Evolutionary conservation across 1,140 invertebrate species (phyloP), one percentile per base, ranked within the genome.

Genomic region (Drosophila funebris): DNA sequence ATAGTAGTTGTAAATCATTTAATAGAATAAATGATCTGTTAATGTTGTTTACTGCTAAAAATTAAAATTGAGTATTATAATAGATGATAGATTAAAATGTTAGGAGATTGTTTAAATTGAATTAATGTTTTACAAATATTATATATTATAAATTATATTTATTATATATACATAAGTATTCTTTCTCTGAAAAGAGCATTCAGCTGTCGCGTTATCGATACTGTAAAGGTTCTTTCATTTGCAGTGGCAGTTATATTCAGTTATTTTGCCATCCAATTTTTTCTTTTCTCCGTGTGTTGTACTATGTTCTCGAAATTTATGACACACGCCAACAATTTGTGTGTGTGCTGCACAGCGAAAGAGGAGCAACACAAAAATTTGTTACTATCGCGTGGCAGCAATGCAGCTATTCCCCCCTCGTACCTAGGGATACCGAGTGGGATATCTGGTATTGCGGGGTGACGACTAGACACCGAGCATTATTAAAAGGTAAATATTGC

Each of bases 401-500:
- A 37, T 64, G 64, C 53, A 63, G 62, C 60, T 54, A 74, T 37
- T 52, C 36, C 50, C 27, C n/a, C 52, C 31, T 22, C 8, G 1
- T 36, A 16, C n/a, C 41, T 27, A 3, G 14, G 0, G 18, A 8
- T 58, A 13, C n/a, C 24, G 41, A 46, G 62, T 43, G 48, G 31
- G n/a, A 9, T 54, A 37, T 56, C 24, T 58, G 54, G 11, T 22
- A 37, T 60, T 64, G 57, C 24, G 43, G 78, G 66, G 64, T 73
- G 61, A 57, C 76, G 77, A 74, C 52, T 63, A 76, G 73, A 78
- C 79, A 82, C 44, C 22, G 61, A 71, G 73, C 62, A 71, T 77
- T 85, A 81, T 87, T 74, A 87, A 85, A 85, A 84, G 81, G 82
- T 84, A 85, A 85, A 81, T 85, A 87, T 84, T 87, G 72, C 67